These are phyloP conservation scores for Aphaenogaster rudis DNA, from an alignment of 1,140 invertebrate species.

Conservation along the genomic window DNA sequence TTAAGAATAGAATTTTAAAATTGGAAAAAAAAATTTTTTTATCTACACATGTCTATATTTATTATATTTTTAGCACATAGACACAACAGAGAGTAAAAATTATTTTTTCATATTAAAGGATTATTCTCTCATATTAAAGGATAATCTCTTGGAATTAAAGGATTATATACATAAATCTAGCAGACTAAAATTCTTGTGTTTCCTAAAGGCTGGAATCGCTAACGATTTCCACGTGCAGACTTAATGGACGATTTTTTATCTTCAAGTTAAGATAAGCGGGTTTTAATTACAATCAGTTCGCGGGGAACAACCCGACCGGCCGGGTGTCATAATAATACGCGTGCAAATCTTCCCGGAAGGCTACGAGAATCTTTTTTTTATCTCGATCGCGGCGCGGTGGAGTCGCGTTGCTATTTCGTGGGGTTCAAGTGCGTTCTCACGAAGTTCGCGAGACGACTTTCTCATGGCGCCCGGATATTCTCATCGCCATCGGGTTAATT, in stretches of 20 bases:
- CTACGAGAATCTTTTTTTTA: conserved; percentile 54
- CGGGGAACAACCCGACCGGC: background rate
- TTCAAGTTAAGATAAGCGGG: background rate
- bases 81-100: background rate
- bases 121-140: background rate
- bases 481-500: conserved; percentile 71
- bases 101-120: background rate
- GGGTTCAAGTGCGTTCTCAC: conserved; percentile 68
- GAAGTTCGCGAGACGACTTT: conserved; percentile 64
- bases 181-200: background rate
- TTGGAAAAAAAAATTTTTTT: background rate
- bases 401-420: conserved; percentile 36
- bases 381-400: conserved; percentile 24
- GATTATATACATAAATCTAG: background rate
- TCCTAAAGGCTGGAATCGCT: background rate
- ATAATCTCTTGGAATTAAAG: background rate
- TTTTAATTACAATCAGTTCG: conserved; percentile 51
- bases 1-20: background rate
- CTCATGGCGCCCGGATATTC: conserved; percentile 75
- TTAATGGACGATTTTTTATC: conserved; percentile 22
- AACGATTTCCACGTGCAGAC: background rate
- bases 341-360: conserved; percentile 43
- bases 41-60: background rate
- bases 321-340: conserved; percentile 28
- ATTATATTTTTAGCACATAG: background rate